Evolutionary conservation across 2,797 vertebrate species (phyloP).

Genomic region (Esox masquinongy): DNA sequence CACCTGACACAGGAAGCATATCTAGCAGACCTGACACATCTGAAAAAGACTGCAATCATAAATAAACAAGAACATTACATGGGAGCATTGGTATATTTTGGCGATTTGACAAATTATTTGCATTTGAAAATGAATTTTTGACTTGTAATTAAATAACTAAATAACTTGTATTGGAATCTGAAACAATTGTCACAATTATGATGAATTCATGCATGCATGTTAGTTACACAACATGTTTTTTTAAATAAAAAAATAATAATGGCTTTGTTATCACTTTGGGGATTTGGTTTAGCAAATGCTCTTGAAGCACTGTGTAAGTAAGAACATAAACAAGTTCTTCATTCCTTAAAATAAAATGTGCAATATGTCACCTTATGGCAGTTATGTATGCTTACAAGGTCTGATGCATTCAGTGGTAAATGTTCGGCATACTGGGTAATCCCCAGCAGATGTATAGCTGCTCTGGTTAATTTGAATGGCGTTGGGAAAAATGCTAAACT

Average conservation of each 20-base stretch:
- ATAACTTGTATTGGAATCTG: neutral
- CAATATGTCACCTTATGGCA: neutral
- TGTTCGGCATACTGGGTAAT: neutral
- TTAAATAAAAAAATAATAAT: too few relatives aligned
- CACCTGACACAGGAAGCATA: neutral
- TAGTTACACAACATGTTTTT: too few relatives aligned
- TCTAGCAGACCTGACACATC: neutral
- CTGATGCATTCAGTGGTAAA: neutral
- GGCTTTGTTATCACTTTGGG: too few relatives aligned
- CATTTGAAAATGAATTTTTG: neutral
- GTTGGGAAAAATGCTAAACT: too few relatives aligned
- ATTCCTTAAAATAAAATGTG: neutral
- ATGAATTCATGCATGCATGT: too few relatives aligned
- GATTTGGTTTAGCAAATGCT: too few relatives aligned
- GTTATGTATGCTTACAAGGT: neutral
- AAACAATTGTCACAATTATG: neutral
- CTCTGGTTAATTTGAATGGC: too few relatives aligned
- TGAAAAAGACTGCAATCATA: neutral
- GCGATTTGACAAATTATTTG: neutral
- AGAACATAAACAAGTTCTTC: too few relatives aligned
- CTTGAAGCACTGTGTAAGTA: too few relatives aligned
- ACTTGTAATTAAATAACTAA: neutral
- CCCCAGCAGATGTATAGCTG: neutral
- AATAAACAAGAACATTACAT: neutral
- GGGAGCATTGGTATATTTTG: neutral